These are phyloP conservation scores for Neria commutata DNA, from an alignment of 2,888 invertebrate species.

Conservation along the genomic window DNA sequence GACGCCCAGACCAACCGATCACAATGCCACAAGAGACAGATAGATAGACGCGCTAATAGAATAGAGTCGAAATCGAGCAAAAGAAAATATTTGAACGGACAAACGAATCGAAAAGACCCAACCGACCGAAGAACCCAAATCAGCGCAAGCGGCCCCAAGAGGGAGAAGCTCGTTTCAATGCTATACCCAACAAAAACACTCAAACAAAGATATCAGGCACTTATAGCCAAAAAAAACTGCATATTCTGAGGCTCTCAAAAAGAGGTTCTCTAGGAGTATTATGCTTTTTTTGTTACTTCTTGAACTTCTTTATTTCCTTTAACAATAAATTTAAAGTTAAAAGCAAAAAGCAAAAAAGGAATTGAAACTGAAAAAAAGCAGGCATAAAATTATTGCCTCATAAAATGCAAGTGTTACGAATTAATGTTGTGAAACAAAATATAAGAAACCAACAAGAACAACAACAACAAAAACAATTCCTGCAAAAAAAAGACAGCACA, in stretches of 20 bases:
- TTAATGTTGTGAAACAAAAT: slow-evolving; percentile 13
- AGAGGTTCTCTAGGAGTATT: neutral
- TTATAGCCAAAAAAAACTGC: neutral
- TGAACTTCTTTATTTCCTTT: neutral
- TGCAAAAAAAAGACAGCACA: neutral
- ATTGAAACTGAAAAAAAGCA: neutral
- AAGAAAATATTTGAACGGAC: no score
- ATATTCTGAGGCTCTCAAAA: no score
- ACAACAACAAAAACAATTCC: neutral
- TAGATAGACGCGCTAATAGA: no score
- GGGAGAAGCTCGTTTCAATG: neutral
- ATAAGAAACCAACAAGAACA: neutral
- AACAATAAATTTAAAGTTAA: neutral
- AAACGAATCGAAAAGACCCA: neutral
- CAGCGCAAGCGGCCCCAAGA: neutral
- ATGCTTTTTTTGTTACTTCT: neutral
- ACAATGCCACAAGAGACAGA: no score
- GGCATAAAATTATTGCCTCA: slow-evolving; percentile 14
- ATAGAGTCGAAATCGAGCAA: no score
- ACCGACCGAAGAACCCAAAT: neutral
- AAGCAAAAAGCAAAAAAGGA: slow-evolving; percentile 4
- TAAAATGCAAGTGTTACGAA: slow-evolving; percentile 30
- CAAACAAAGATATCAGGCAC: neutral
- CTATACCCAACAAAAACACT: slow-evolving; percentile 1
- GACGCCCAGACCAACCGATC: no score